phyloP scores from a whole-genome alignment of 2,113 vertebrate species.

The Phrynosoma platyrhinos region DNA sequence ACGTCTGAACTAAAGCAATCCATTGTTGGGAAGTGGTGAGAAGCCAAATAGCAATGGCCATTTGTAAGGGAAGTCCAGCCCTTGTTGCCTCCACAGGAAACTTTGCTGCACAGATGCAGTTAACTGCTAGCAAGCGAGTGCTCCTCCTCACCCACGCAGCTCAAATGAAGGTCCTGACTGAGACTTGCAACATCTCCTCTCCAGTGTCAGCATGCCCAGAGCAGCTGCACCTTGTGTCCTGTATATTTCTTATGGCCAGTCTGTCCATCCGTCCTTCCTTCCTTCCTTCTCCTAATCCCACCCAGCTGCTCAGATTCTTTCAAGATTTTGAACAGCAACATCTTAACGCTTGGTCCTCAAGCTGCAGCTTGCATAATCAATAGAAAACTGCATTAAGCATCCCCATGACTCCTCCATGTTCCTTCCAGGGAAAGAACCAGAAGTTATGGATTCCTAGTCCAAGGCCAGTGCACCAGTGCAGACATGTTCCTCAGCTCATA shows the following conservation, averaged over 20 bases:
- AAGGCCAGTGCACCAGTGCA: not conserved
- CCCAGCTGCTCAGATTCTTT: not conserved
- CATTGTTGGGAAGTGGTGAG: not conserved
- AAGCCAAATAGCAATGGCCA: not conserved
- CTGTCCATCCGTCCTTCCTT: not conserved
- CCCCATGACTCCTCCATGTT: not conserved
- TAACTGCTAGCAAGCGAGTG: not conserved
- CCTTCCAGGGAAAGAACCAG: not conserved
- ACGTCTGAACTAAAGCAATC: not conserved
- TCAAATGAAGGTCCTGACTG: not conserved
- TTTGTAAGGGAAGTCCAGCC: no score
- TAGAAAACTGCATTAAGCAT: not conserved
- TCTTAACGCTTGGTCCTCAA: not conserved
- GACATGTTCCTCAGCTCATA: not conserved
- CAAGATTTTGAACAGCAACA: not conserved
- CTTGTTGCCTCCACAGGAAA: not conserved
- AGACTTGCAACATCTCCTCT: not conserved
- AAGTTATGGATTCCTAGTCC: not conserved
- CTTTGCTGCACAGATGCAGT: not conserved
- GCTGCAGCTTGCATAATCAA: not conserved
- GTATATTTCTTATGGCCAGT: not conserved
- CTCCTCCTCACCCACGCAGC: not conserved
- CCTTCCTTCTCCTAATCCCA: not conserved
- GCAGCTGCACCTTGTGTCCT: not conserved
- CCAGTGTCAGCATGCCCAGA: slow-evolving; percentile 2